Evolutionary conservation across 2,797 vertebrate genomes (phyloP), one percentile per base, ranked within the genome.

Genomic region (Epinephelus coioides): DNA sequence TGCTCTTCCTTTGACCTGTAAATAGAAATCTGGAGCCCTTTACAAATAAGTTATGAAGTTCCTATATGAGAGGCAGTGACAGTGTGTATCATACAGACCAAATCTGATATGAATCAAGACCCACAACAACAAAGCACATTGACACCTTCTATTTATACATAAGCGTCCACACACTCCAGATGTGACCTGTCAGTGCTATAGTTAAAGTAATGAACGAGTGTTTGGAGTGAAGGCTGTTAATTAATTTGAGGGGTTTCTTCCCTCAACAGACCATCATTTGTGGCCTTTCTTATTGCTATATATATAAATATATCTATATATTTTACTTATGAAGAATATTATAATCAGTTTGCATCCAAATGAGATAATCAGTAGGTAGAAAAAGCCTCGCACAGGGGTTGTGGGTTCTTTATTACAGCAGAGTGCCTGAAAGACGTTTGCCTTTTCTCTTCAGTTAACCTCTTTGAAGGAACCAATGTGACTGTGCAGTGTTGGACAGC

Each of bases 21-120:
- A 90, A 96, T 95, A 95, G 79, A 89, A 84, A 87, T 87, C 63
- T 79, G 69, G 74, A 92, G 85, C 84, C 84, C 88, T 84, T 43
- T 68, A 76, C 53, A 86, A 78, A 89, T 92, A 94, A 93, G 77
- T 95, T 95, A 95, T 95, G 89, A 92, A 92, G 90, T 86, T 86
- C 63, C 43, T 64, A 60, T 63, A 80, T 46, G 66, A 88, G 84
- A 85, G 73, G 77, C 79, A 40, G 76, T 82, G 79, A 78, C 76
- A 76, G 69, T 81, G 83, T 89, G 61, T 49, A 68, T 88, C 76
- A 64, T 78, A 61, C 71, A 83, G 89, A 91, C 89, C 79, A 89
- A 90, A 90, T 78, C 81, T 83, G 83, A 84, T 86, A 82, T 78
- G 73, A 91, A 65, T 76, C 46, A 34, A 87, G 76, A 88, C 64